phyloP scores from a whole-genome alignment of 1,140 invertebrate species.

The Philotrypesis tridentata region DNA sequence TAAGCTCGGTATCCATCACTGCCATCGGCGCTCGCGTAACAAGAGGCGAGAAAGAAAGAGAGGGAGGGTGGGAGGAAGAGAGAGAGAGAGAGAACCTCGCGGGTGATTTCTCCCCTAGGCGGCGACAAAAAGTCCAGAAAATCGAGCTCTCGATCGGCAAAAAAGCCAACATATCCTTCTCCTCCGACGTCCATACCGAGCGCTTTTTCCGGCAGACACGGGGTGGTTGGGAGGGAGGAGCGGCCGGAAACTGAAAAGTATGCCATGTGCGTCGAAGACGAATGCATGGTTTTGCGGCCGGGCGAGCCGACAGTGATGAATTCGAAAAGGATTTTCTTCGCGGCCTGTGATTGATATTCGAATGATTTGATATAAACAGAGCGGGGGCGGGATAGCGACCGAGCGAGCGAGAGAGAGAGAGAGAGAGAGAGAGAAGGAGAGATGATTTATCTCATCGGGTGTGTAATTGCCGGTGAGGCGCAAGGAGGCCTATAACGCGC shows the following conservation, averaged over 20 bases:
- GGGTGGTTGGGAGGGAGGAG: not conserved
- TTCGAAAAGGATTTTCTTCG: not conserved
- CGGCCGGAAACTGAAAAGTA: constrained; percentile 27
- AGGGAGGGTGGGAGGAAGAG: constrained; percentile 23
- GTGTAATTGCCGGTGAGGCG: not conserved
- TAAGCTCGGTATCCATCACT: constrained; percentile 65
- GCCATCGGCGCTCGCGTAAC: constrained; percentile 51
- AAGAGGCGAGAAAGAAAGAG: constrained; percentile 12
- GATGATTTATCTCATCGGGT: not conserved
- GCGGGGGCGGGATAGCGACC: no score
- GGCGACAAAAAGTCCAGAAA: constrained; percentile 20
- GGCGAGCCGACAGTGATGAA: not conserved
- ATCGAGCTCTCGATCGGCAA: constrained; percentile 41
- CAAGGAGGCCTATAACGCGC: not conserved
- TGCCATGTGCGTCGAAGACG: constrained; percentile 22
- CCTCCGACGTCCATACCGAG: not conserved
- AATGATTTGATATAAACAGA: constrained; percentile 14
- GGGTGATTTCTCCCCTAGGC: not conserved
- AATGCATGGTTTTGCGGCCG: constrained; percentile 6
- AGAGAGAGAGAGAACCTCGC: not conserved
- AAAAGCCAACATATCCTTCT: constrained; percentile 36
- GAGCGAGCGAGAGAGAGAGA: no score
- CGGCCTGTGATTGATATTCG: not conserved
- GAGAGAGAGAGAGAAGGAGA: no score
- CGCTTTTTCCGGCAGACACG: no score